Base-by-base conservation (phyloP, 2,113 vertebrate species). In the Copsychus sechellarum region DNA sequence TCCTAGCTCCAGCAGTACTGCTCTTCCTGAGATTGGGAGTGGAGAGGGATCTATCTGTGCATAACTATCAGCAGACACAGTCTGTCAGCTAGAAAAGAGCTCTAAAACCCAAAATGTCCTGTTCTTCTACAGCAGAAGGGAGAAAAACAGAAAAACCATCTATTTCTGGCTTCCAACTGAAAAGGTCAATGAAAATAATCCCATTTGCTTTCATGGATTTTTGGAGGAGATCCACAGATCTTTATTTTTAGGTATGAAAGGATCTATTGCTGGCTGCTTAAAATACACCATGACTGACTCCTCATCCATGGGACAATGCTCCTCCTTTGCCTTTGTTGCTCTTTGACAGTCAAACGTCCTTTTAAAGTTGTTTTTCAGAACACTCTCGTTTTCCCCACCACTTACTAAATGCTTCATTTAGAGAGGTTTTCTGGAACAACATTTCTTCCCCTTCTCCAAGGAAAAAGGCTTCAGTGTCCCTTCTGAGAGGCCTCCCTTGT, bases 171-270 rank as follows among this genome's bases (percentile, higher is more conserved):
- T 92, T 28, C 14, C 33, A 57, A 45, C 53, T 84, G 57, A 92
- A 97, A 97, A 97, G 95, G 95, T 96, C 95, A 97, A 45, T 67
- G 74, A 69, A 60, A 93, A 88, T 78, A 80, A 70, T 60, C 23
- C 88, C 51, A 56, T 81, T 71, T 80, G 56, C 57, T 79, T 74
- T 78, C 61, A 79, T 11, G 31, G 82, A 57, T 79, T 93, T 89
- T 89, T 91, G 81, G 58, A 89, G 51, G 34, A 87, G 80, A 86
- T 72, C 34, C 79, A 84, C 51, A 50, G 4, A 33, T 65, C 50
- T 96, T 92, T 97, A 97, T 97, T 97, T 97, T 97, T 97, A 97
- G 58, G 57, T 86, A 88, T 96, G 92, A 96, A 96, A 96, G 90
- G 93, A 58, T 86, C 65, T 47, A 76, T 93, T 95, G 85, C 81